These are phyloP conservation scores for Corapipo altera DNA, from an alignment of 2,113 vertebrate genomes.

Conservation along the genomic window DNA sequence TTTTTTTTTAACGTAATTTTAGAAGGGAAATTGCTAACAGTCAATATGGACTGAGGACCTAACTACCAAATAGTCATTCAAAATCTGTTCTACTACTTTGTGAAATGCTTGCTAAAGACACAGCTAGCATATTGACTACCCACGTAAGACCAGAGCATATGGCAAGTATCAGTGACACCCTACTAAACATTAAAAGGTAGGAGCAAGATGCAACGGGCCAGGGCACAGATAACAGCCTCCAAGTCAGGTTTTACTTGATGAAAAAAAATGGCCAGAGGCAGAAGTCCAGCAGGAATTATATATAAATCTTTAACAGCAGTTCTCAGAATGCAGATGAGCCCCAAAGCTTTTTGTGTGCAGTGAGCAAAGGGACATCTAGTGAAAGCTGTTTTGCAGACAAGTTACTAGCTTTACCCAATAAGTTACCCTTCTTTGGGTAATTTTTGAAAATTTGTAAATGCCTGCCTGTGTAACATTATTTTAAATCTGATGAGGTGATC, in stretches of 20 bases:
- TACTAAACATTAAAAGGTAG: neutral
- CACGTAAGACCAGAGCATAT: neutral
- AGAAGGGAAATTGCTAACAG: neutral
- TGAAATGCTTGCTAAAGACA: neutral
- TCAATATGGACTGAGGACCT: neutral
- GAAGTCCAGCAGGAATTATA: neutral
- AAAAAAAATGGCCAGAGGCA: neutral
- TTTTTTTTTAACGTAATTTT: constrained; percentile 5
- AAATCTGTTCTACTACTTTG: neutral
- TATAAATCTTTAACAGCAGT: neutral
- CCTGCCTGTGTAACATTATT: neutral
- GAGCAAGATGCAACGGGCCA: neutral
- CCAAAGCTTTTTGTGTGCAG: neutral
- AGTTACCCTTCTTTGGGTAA: neutral
- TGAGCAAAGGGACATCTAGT: neutral
- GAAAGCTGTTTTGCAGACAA: neutral
- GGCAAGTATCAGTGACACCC: constrained; percentile 25
- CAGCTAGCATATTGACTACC: neutral
- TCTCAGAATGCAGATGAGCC: neutral
- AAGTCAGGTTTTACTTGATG: neutral
- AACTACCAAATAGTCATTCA: neutral
- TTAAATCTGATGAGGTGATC: neutral
- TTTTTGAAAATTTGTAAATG: neutral
- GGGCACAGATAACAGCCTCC: neutral
- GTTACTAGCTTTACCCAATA: neutral